These are phyloP conservation scores for Drosophila conformis DNA, from an alignment of 2,888 invertebrate genomes.

Conservation along the genomic window DNA sequence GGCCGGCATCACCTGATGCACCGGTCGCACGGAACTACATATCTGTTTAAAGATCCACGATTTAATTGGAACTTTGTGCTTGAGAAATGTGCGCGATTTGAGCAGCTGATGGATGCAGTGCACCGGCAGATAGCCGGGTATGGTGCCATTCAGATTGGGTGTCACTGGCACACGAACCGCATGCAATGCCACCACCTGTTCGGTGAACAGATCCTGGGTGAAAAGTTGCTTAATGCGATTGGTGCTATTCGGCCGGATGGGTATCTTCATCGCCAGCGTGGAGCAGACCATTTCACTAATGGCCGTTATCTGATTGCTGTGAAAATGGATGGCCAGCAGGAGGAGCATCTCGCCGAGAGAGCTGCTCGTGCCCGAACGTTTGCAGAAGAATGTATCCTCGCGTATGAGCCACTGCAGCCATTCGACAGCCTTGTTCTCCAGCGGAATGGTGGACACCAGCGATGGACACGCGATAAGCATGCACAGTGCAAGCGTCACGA, in stretches of 20 bases:
- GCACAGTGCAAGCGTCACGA: conserved; percentile 96
- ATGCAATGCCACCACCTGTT: conserved; percentile 97
- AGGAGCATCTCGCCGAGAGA: conserved; percentile 98
- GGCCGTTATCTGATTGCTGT: conserved; percentile 96
- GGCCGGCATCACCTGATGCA: conserved; percentile 96
- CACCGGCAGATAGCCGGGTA: conserved; percentile 96
- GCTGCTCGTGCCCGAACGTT: conserved; percentile 92
- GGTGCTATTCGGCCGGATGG: conserved; percentile 93
- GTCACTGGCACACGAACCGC: conserved; percentile 98
- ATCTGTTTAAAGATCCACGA: conserved; percentile 98
- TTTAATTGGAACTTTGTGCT: conserved; percentile 97
- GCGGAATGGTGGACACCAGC: conserved; percentile 90
- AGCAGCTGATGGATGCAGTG: conserved; percentile 98
- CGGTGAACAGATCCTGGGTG: conserved; percentile 98
- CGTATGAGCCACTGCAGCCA: conserved; percentile 97
- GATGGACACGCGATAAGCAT: conserved; percentile 98
- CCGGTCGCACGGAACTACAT: conserved; percentile 93
- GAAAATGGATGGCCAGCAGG: conserved; percentile 98
- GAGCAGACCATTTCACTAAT: conserved; percentile 97
- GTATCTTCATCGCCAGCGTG: conserved; percentile 97
- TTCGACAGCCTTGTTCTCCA: conserved; percentile 94
- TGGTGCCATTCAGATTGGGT: conserved; percentile 93
- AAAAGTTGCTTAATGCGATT: conserved; percentile 96
- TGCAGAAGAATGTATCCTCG: conserved; percentile 95
- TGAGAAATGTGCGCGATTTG: conserved; percentile 97